Evolutionary conservation across 2,797 vertebrate species (phyloP).

Genomic region (Tarsius wallacei): DNA sequence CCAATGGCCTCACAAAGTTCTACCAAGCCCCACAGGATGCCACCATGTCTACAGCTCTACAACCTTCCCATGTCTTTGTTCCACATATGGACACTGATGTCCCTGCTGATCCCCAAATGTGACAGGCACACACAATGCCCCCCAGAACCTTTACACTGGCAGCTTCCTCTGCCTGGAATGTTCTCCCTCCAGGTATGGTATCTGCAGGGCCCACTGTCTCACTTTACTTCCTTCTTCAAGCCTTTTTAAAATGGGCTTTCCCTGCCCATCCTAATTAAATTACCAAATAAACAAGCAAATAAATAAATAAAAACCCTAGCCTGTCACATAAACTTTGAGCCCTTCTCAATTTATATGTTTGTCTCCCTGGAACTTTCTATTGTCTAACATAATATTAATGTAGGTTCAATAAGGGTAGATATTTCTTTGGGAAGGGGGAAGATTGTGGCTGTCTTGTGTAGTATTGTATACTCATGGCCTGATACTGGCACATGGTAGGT

Average conservation of each 20-base stretch:
- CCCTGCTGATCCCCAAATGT: not conserved
- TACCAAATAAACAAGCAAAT: not conserved
- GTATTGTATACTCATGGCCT: not conserved
- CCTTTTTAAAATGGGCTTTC: not conserved
- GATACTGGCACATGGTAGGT: not conserved
- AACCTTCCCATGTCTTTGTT: not conserved
- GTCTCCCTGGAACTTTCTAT: not conserved
- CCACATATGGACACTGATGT: not conserved
- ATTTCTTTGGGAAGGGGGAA: not conserved
- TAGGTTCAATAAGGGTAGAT: not conserved
- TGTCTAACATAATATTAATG: not conserved
- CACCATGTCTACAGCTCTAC: not conserved
- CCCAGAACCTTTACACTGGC: not conserved
- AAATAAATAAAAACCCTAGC: not conserved
- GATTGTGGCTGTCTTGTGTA: not conserved
- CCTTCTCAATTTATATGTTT: not conserved
- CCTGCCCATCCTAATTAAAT: not conserved
- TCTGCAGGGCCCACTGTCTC: not conserved
- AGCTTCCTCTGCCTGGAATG: not conserved
- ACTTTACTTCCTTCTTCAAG: not conserved
- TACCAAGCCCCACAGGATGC: not conserved
- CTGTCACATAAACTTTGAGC: not conserved
- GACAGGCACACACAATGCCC: rapidly evolving
- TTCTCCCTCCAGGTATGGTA: not conserved
- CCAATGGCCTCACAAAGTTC: not conserved